These are phyloP conservation scores for Scaptomyza montana DNA, from an alignment of 1,140 invertebrate species.

Conservation along the genomic window DNA sequence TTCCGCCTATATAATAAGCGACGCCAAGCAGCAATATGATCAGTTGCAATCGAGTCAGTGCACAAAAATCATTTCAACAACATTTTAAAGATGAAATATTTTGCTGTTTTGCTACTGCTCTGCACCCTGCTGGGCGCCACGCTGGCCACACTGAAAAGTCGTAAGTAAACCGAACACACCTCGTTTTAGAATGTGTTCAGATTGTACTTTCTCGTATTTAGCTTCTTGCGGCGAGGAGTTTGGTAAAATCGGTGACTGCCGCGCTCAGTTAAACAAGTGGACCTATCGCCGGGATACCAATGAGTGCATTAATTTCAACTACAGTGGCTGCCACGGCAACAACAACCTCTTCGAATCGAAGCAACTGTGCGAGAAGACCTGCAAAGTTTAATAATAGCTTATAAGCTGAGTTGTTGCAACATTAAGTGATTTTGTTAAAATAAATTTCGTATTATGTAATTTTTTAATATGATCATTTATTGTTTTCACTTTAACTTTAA, in stretches of 20 bases:
- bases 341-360: constrained; percentile 89
- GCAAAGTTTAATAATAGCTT: constrained; percentile 71
- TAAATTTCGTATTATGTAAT: constrained; percentile 36
- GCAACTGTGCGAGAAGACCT: constrained; percentile 87
- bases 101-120: constrained; percentile 48
- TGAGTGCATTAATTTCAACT: constrained; percentile 86
- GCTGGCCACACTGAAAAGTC: constrained; percentile 52
- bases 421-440: constrained; percentile 1
- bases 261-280: constrained; percentile 12
- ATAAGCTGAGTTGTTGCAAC: neutral
- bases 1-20: constrained; percentile 60
- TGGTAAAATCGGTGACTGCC: constrained; percentile 43
- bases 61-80: constrained; percentile 9
- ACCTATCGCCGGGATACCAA: constrained; percentile 53
- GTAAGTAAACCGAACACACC: constrained; percentile 43
- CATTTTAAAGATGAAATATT: constrained; percentile 54
- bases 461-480: constrained; percentile 63
- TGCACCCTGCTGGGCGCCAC: constrained; percentile 45
- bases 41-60: constrained; percentile 47
- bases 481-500: constrained; percentile 66
- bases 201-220: constrained; percentile 11
- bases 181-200: neutral
- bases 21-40: constrained; percentile 1
- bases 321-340: constrained; percentile 91
- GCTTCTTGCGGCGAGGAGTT: constrained; percentile 64